Evolutionary conservation across 2,888 invertebrate species (phyloP).

Genomic region (Cybosia mesomella): DNA sequence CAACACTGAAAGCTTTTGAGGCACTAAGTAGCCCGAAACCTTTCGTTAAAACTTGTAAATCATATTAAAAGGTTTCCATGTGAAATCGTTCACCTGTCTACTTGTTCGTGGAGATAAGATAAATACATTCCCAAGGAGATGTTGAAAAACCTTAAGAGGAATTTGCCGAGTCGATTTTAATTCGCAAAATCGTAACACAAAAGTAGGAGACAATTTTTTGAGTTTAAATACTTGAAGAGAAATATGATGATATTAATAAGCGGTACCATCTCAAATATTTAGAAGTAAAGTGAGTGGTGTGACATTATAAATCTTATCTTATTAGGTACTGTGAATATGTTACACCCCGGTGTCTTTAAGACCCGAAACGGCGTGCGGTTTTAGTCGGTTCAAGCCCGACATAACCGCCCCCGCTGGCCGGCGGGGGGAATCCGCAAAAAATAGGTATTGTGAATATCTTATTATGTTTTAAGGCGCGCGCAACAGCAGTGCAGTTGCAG

Average conservation of each 20-base stretch:
- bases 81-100: conserved; percentile 60
- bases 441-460: too few species aligned
- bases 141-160: conserved; percentile 33
- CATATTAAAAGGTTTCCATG: conserved; percentile 64
- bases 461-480: too few species aligned
- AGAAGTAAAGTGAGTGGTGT: background rate
- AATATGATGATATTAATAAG: background rate
- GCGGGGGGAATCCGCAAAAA: too few species aligned
- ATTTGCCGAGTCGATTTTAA: conserved; percentile 26
- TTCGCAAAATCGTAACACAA: conserved; percentile 9
- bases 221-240: background rate
- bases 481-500: too few species aligned
- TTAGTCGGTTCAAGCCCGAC: too few species aligned
- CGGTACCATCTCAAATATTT: background rate
- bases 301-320: background rate
- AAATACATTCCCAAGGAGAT: conserved; percentile 51
- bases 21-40: conserved; percentile 51
- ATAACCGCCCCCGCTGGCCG: too few species aligned
- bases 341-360: too few species aligned
- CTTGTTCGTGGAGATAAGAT: conserved; percentile 49
- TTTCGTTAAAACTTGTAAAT: conserved; percentile 64
- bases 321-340: background rate
- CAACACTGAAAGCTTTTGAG: conserved; percentile 55
- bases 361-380: too few species aligned
- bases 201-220: background rate